Conservation (phyloP, 2,888 invertebrate genomes). For the Aporophyla lueneburgensis region DNA sequence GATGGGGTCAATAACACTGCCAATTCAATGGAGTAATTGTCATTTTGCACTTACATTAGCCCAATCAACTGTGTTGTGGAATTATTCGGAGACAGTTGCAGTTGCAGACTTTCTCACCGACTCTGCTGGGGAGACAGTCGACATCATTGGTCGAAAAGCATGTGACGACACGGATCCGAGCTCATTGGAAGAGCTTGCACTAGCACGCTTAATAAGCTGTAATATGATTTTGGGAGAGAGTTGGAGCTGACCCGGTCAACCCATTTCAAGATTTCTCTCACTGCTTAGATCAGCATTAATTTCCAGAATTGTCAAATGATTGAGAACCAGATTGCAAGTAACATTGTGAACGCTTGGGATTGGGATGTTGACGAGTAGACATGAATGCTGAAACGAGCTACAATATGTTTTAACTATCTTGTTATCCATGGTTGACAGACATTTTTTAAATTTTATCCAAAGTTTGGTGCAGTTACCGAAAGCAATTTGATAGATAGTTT, state of each 20-base stretch:
- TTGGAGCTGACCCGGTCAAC: neutral
- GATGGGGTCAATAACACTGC: neutral
- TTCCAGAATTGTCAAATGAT: neutral
- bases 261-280: neutral
- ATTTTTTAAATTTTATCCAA: slow-evolving; percentile 15
- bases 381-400: neutral
- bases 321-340: neutral
- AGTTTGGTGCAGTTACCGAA: neutral
- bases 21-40: neutral
- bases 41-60: neutral
- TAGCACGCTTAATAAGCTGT: neutral
- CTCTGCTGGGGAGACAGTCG: neutral
- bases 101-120: neutral
- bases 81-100: neutral
- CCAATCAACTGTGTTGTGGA: neutral
- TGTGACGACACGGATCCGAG: neutral
- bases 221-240: neutral
- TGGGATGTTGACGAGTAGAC: neutral
- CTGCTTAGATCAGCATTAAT: neutral
- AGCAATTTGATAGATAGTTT: neutral
- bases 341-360: neutral
- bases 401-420: neutral
- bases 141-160: neutral
- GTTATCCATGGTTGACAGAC: neutral
- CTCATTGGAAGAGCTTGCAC: slow-evolving; percentile 6